phyloP scores from a whole-genome alignment of 1,140 invertebrate genomes.

The Rhopalosiphum maidis region DNA sequence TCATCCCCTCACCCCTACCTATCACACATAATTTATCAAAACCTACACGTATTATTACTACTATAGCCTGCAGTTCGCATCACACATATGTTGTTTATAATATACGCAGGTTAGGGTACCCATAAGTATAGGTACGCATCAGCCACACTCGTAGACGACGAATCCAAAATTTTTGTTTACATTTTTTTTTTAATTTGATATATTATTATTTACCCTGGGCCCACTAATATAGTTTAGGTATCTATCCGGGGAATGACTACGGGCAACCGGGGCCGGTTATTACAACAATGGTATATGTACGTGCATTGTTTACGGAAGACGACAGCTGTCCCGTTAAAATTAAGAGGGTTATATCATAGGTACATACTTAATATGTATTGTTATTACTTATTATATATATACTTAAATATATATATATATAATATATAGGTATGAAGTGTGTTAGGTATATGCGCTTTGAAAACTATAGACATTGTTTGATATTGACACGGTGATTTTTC shows the following conservation, averaged over 20 bases:
- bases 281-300: conserved; percentile 34
- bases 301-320: conserved; percentile 46
- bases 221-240: background rate
- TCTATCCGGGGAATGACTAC: background rate
- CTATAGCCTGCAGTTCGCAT: background rate
- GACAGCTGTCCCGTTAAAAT: conserved; percentile 43
- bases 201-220: background rate
- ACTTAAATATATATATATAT: conserved; percentile 2
- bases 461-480: background rate
- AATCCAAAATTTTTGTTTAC: conserved; percentile 10
- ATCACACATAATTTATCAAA: background rate
- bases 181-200: background rate
- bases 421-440: background rate
- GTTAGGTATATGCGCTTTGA: background rate
- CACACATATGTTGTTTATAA: background rate
- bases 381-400: background rate
- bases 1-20: background rate
- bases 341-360: conserved; percentile 31
- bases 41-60: background rate
- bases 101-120: background rate
- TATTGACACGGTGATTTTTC: background rate
- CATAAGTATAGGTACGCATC: background rate
- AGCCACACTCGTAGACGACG: background rate
- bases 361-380: background rate
- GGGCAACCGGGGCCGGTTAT: background rate